A percentile compares a stretch with the other conserved stretches of the same genome.
Conservation (phyloP, 2,113 vertebrate genomes). For the Phrynosoma platyrhinos region DNA sequence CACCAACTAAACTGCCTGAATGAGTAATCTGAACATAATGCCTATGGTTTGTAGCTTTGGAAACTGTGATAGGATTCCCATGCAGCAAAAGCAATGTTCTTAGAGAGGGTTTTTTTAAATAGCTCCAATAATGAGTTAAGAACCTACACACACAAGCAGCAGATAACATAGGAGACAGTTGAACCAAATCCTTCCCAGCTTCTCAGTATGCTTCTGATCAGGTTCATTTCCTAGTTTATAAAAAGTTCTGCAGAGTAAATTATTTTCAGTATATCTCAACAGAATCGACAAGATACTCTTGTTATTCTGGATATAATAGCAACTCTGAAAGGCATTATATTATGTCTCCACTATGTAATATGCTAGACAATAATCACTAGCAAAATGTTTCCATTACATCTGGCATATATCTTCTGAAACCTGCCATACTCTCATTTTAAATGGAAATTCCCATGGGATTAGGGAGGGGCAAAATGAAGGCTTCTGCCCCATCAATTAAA, state of each 20-base stretch:
- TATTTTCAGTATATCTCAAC: not conserved
- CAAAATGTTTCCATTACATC: not conserved
- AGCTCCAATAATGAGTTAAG: not conserved
- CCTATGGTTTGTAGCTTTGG: not conserved
- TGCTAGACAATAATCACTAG: not conserved
- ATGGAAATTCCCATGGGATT: not conserved
- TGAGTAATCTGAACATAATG: not conserved
- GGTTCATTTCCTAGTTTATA: not conserved
- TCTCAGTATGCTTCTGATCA: accelerated
- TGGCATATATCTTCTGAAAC: not conserved
- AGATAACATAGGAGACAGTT: constrained; percentile 12
- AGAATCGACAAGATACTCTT: not conserved
- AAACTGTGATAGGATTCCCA: not conserved
- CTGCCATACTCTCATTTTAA: not conserved
- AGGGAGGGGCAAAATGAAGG: no score
- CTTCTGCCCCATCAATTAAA: no score
- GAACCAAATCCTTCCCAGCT: not conserved
- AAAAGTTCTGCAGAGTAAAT: not conserved
- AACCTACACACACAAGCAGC: not conserved
- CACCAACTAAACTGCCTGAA: not conserved
- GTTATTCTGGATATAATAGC: not conserved
- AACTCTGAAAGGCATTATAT: not conserved
- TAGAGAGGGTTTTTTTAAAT: no score
- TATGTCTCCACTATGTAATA: not conserved
- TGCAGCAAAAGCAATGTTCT: not conserved